phyloP scores from a whole-genome alignment of 2,113 vertebrate genomes.

The Harpagus bidentatus region DNA sequence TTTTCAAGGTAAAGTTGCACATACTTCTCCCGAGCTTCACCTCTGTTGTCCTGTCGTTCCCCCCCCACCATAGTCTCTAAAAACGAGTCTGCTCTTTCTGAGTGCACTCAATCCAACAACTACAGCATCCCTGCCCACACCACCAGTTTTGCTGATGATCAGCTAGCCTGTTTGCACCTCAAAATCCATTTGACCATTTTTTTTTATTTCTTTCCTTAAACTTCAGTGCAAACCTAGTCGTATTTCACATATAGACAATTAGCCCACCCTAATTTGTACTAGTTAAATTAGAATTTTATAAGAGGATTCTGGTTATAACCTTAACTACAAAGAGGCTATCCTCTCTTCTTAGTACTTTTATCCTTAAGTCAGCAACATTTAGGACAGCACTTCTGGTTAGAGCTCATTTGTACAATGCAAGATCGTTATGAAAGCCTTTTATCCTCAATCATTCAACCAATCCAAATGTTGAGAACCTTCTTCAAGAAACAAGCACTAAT shows the following conservation, averaged over 20 bases:
- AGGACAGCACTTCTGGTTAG: slow-evolving; percentile 44
- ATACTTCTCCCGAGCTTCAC: not conserved
- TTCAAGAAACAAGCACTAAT: slow-evolving; percentile 61
- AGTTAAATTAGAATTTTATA: not conserved
- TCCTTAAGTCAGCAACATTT: slow-evolving; percentile 53
- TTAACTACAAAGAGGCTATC: not conserved
- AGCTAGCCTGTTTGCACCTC: not conserved
- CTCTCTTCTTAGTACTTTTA: not conserved
- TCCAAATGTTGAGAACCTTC: slow-evolving; percentile 15
- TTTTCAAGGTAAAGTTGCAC: not conserved
- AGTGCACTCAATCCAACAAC: not conserved
- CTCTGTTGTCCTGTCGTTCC: too few species aligned
- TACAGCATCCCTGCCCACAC: not conserved
- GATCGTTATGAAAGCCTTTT: slow-evolving; percentile 43
- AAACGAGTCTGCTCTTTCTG: not conserved
- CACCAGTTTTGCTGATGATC: not conserved
- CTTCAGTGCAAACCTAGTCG: not conserved
- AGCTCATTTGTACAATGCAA: slow-evolving; percentile 42
- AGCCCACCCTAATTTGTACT: not conserved
- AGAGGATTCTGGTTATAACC: not conserved
- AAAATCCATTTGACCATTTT: not conserved
- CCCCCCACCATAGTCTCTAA: not conserved
- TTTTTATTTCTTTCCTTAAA: not conserved
- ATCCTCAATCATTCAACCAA: slow-evolving; percentile 40
- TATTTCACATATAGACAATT: not conserved